Evolutionary conservation across 2,797 vertebrate genomes (phyloP), one percentile per base, ranked within the genome.

Genomic region (Sebastes cheni): DNA sequence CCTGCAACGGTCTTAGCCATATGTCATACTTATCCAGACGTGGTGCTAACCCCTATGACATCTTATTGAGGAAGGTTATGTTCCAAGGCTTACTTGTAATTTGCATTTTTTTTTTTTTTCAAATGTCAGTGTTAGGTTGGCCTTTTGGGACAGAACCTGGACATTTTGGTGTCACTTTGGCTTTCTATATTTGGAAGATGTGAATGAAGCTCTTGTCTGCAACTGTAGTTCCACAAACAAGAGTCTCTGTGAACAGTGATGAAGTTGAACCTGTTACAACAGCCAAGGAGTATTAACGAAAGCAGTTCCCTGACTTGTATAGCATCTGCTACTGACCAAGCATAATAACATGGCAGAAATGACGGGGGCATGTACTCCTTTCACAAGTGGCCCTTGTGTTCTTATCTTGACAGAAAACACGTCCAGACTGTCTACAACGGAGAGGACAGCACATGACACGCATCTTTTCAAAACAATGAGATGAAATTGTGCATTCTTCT

Each of bases 401-500:
- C 58, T 16, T 36, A 58, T 76, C 54, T 46, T 58, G 18, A 73
- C 71, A 62, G 46, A 59, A 18, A 52, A 52, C 39, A 64, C 3
- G n/a, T 18, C 25, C 36, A 39, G 46, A 50, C 46, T 50, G 46
- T 50, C 46, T 50, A 50, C 16, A 50, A 50, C 3, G 27, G n/a
- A 39, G 69, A 50, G 29, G 23, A 58, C 50, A 62, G 23, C 32
- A 29, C 52, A 36, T 32, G 66, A 34, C 5, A 68, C 11, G 0
- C 58, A 42, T 34, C 52, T 56, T 25, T 11, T 59, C 27, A 60
- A 60, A 50, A 50, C 70, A 69, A 27, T 27, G 42, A 52, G 27
- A 36, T n/a, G 10, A 23, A 64, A 79, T 72, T 58, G 20, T 50
- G 30, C 58, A 79, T 77, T 81, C 68, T 73, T 58, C 27, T 59